Conservation (phyloP, 1,140 invertebrate species). For the Panulirus ornatus region DNA sequence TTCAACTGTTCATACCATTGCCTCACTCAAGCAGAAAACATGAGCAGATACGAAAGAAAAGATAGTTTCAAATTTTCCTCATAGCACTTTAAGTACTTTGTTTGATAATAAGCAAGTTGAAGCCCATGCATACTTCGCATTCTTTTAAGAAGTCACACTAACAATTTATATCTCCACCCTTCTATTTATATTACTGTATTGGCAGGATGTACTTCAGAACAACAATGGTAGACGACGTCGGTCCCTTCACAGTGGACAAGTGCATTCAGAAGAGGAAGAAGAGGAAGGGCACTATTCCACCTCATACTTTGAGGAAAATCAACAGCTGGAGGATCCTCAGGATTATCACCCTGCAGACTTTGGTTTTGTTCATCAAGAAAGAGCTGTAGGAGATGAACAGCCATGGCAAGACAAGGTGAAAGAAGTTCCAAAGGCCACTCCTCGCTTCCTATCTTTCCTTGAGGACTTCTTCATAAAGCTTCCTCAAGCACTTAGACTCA, state of each 20-base stretch:
- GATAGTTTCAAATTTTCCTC: no score
- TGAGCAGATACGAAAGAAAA: no score
- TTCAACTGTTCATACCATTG: no score
- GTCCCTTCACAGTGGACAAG: not conserved
- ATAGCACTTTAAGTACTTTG: no score
- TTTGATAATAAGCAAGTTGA: no score
- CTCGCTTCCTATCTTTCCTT: slow-evolving; percentile 36
- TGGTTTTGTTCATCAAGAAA: no score
- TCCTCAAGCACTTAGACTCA: slow-evolving; percentile 27
- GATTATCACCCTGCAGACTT: not conserved
- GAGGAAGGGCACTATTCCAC: slow-evolving; percentile 35
- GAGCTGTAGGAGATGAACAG: not conserved
- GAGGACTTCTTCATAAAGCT: slow-evolving; percentile 56
- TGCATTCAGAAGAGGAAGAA: not conserved
- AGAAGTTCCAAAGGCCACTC: not conserved
- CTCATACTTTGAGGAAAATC: slow-evolving; percentile 35
- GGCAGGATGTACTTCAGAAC: slow-evolving; percentile 54
- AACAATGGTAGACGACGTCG: slow-evolving; percentile 54
- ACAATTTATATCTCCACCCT: not conserved
- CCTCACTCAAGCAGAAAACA: no score
- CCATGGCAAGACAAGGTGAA: not conserved
- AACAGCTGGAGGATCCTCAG: not conserved
- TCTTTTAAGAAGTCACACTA: not conserved
- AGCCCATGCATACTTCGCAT: no score
- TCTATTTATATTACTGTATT: not conserved